Evolutionary conservation across 1,140 invertebrate species (phyloP).

Genomic region (Trissolcus basalis): DNA sequence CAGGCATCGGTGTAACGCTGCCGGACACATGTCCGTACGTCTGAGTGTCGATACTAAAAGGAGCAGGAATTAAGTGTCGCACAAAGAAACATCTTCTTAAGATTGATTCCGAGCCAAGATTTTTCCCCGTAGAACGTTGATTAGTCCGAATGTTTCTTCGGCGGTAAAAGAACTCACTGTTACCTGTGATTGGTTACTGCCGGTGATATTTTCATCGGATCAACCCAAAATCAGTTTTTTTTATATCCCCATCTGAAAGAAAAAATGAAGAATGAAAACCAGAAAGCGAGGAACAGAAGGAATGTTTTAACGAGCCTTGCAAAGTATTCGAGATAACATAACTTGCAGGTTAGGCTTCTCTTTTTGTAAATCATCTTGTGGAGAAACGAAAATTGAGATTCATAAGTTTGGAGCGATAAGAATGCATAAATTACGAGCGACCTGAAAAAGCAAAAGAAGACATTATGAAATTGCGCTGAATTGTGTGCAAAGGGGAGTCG

Average conservation of each 20-base stretch:
- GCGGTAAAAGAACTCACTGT: background rate
- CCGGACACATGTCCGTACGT: conserved; percentile 48
- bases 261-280: too few species aligned
- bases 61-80: conserved; percentile 41
- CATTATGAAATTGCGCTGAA: conserved; percentile 22
- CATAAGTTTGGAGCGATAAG: too few species aligned
- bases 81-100: conserved; percentile 50
- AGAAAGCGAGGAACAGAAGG: too few species aligned
- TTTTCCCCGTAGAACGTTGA: conserved; percentile 9
- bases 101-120: conserved; percentile 31
- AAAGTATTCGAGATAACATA: too few species aligned
- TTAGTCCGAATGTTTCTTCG: background rate
- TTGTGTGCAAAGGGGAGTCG: conserved; percentile 20
- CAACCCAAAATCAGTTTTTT: background rate
- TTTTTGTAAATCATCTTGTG: too few species aligned
- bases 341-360: too few species aligned
- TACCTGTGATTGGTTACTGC: background rate
- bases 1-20: conserved; percentile 39
- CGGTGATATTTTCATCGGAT: background rate
- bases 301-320: too few species aligned
- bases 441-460: conserved; percentile 22
- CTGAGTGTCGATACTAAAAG: conserved; percentile 44
- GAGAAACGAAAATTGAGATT: too few species aligned
- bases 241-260: too few species aligned
- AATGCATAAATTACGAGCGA: background rate